Evolutionary conservation across 2,113 vertebrate genomes (phyloP).

Genomic region (Rhynchopsitta pachyrhyncha): DNA sequence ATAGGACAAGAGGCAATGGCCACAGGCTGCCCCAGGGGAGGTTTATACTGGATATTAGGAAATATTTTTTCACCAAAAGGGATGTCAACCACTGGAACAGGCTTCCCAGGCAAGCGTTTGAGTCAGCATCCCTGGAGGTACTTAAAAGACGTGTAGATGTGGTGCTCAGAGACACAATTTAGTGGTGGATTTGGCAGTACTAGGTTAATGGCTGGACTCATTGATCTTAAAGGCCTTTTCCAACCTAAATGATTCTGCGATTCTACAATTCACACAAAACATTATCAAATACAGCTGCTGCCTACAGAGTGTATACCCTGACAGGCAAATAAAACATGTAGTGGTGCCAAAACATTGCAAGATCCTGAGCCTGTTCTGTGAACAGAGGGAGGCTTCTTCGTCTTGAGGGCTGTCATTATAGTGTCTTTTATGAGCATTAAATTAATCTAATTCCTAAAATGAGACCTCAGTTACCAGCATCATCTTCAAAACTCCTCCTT

Average conservation of each 20-base stretch:
- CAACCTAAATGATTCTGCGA: background rate
- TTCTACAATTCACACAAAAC: background rate
- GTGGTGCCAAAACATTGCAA: background rate
- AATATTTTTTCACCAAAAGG: background rate
- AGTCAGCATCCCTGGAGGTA: background rate
- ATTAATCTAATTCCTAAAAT: background rate
- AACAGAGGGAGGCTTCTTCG: background rate
- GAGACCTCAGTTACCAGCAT: background rate
- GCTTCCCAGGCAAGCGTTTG: background rate
- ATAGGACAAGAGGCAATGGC: background rate
- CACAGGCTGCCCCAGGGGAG: background rate
- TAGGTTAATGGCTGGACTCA: background rate
- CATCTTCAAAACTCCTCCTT: background rate
- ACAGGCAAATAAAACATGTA: background rate
- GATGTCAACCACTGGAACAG: background rate
- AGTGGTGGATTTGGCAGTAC: background rate
- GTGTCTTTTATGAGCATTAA: background rate
- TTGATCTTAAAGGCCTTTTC: background rate
- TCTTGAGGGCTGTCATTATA: background rate
- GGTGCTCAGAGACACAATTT: background rate
- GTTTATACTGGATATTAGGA: background rate
- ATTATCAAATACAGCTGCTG: background rate
- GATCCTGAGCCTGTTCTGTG: background rate
- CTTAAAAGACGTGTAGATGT: background rate
- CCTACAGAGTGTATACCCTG: background rate